Conservation (phyloP, 1,140 invertebrate genomes). For the Helicoverpa zea region DNA sequence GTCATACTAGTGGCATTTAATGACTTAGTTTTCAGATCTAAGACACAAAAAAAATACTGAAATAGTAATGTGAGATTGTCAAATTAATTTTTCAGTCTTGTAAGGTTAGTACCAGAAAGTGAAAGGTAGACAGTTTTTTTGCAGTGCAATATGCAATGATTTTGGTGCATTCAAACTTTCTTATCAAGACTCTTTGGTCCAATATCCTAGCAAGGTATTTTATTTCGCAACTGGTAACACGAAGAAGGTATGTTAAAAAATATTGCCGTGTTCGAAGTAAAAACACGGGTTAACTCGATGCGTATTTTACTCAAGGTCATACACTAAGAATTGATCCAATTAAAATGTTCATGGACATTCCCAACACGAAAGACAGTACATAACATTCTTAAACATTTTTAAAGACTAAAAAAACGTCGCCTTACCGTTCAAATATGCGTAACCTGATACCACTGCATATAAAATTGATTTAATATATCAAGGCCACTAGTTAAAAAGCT, state of each 20-base stretch:
- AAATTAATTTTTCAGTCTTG: too few species aligned
- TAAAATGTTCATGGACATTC: slow-evolving; percentile 28
- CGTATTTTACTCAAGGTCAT: slow-evolving; percentile 50
- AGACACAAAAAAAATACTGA: too few species aligned
- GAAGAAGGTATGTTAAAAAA: slow-evolving; percentile 19
- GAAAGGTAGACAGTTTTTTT: background rate
- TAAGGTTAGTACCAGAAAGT: background rate
- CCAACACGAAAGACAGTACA: background rate
- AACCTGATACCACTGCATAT: slow-evolving; percentile 58
- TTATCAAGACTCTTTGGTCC: background rate
- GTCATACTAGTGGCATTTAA: background rate
- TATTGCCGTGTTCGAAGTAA: slow-evolving; percentile 28
- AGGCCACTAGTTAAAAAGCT: slow-evolving; percentile 64
- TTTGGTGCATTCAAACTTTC: background rate
- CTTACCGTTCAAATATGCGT: slow-evolving; percentile 50
- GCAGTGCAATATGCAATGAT: background rate
- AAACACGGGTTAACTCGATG: slow-evolving; percentile 35
- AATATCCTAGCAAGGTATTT: background rate
- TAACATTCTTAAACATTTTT: slow-evolving; percentile 19
- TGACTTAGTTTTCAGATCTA: background rate
- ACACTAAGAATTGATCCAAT: slow-evolving; percentile 50
- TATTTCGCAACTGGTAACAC: slow-evolving; percentile 38
- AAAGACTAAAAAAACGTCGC: background rate
- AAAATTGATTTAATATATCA: slow-evolving; percentile 63
- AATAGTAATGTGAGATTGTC: too few species aligned